Base-by-base conservation (phyloP, 2,113 vertebrate species). In the Callorhinus ursinus region DNA sequence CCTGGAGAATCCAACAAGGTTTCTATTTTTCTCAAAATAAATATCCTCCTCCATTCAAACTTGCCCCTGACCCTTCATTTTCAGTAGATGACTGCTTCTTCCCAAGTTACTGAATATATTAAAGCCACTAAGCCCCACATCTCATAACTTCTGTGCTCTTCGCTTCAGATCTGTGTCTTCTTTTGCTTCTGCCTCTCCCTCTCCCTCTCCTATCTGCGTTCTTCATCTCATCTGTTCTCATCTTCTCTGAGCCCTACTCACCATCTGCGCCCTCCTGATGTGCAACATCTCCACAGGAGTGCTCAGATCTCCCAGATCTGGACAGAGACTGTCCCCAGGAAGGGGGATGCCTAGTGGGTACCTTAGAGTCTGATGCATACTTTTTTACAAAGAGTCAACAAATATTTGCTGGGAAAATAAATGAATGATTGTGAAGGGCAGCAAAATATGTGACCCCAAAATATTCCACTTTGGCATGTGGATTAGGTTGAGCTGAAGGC, bases 321-420 rank as follows among this genome's bases (percentile, higher is more conserved):
- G 55, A 65, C n/a, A 55, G 31, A 72, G 19, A 2, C 82, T 19
- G 36, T 42, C 36, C 18, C 33, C 31, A 94, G 53, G 39, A 72
- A 88, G 82, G 39, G 4, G 26, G n/a, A 19, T 88, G 36, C 36
- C 36, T 77, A 19, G 19, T 33, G 76, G 42, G 31, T 76, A 65
- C 42, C 76, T 93, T 59, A 59, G n/a, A 95, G 16, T 82, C 31
- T 69, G 42, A 92, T 24, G 18, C 31, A 81, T n/a, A 76, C 39
- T 93, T 95, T 55, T 93, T 95, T 55, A 82, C 24, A 88, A 90
- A 33, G 42, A 79, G 53, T 88, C 39, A n/a, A 84, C 55, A 97
- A 96, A 65, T 74, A 81, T 46, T 83, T 94, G 36, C 22, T 90
- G 33, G 65, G 24, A 84, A 88, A 55, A 84, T 74, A 84, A 96